Percentiles rank a stretch among this genome's conserved stretches.
These are phyloP conservation scores for Caenorhabditis plicata DNA, from an alignment of 2,888 invertebrate species.

Conservation along the genomic window DNA sequence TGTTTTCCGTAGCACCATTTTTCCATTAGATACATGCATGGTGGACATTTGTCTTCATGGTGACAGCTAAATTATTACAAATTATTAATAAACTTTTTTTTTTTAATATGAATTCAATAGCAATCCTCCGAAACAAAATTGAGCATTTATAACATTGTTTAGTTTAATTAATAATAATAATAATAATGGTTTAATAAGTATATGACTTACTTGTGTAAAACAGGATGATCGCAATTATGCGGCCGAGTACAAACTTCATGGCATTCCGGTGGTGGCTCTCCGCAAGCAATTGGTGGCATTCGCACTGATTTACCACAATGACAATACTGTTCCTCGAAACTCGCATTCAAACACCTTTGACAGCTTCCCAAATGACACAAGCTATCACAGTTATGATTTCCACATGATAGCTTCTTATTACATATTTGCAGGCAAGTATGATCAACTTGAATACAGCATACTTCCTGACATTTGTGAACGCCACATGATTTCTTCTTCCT, in stretches of 20 bases:
- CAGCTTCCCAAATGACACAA: slow-evolving; percentile 87
- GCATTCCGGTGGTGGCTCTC: slow-evolving; percentile 83
- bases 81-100: too few species aligned
- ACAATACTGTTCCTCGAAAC: slow-evolving; percentile 88
- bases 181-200: neutral
- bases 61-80: slow-evolving; percentile 71
- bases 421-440: slow-evolving; percentile 79
- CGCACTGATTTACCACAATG: slow-evolving; percentile 84
- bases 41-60: slow-evolving; percentile 76
- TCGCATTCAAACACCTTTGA: slow-evolving; percentile 77
- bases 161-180: neutral
- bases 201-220: slow-evolving; percentile 24
- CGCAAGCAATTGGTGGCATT: slow-evolving; percentile 89
- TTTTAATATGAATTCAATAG: neutral
- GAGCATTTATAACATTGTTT: neutral
- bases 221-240: slow-evolving; percentile 71
- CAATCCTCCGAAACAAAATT: neutral
- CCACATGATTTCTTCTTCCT: slow-evolving; percentile 73
- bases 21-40: slow-evolving; percentile 83
- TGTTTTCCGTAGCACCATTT: slow-evolving; percentile 80
- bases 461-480: slow-evolving; percentile 81
- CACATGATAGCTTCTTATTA: slow-evolving; percentile 78
- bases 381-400: slow-evolving; percentile 82
- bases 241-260: slow-evolving; percentile 78
- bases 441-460: slow-evolving; percentile 83